These are phyloP conservation scores for Intellagama lesueurii DNA, from an alignment of 2,797 vertebrate genomes.

Conservation along the genomic window DNA sequence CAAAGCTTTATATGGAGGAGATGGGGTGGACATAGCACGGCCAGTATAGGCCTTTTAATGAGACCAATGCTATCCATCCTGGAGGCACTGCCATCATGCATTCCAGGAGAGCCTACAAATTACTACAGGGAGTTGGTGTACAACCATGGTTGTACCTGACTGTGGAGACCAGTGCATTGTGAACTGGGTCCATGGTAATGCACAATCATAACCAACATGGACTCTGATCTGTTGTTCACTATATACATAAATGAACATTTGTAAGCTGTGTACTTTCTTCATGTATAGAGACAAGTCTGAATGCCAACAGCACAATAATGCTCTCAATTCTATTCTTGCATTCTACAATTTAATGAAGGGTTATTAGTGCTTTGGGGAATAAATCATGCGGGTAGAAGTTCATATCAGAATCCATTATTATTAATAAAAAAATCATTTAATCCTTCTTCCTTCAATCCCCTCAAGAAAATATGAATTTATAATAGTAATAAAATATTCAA, in stretches of 20 bases:
- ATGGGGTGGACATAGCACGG: neutral
- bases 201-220: too few species aligned
- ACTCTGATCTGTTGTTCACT: neutral
- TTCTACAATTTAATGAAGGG: conserved; percentile 35
- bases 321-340: conserved; percentile 21
- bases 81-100: neutral
- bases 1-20: neutral
- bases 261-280: neutral
- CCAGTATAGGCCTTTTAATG: neutral
- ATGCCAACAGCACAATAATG: neutral
- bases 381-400: conserved; percentile 22
- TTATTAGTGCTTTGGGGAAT: conserved; percentile 32
- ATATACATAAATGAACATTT: neutral
- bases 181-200: neutral
- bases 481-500: conserved; percentile 41
- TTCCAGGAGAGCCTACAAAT: neutral
- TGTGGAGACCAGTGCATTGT: neutral
- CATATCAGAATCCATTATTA: neutral
- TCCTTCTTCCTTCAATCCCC: conserved; percentile 42
- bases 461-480: conserved; percentile 36
- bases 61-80: neutral
- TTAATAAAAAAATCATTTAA: conserved; percentile 38
- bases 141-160: neutral
- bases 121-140: neutral
- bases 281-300: neutral